A percentile compares a stretch with the other conserved stretches of the same genome.
Conservation (phyloP, 2,113 vertebrate species). For the Euleptes europaea region DNA sequence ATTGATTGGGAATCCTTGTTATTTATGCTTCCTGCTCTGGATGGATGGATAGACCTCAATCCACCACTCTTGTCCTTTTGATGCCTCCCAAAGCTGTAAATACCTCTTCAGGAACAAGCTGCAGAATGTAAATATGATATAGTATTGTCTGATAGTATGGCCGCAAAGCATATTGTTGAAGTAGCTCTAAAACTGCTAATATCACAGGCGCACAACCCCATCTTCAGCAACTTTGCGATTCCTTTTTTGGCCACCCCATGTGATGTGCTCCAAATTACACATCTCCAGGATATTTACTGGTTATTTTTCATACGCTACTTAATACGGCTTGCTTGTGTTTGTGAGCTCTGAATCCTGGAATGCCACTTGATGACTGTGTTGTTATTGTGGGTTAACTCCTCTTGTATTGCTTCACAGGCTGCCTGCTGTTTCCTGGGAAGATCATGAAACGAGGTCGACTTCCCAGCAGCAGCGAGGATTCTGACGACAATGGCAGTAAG, state of each 20-base stretch:
- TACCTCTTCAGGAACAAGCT: conserved; percentile 33
- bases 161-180: not conserved
- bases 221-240: not conserved
- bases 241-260: too few relatives aligned
- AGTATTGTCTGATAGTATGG: conserved; percentile 1
- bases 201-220: not conserved
- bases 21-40: not conserved
- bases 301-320: conserved; percentile 53
- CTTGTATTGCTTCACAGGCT: conserved; percentile 78
- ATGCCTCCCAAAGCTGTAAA: conserved; percentile 27
- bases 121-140: conserved; percentile 36
- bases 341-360: conserved; percentile 51
- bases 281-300: conserved; percentile 44
- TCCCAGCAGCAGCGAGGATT: conserved; percentile 95
- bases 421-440: conserved; percentile 75
- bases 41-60: conserved; percentile 14
- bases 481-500: conserved; percentile 97
- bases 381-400: conserved; percentile 74
- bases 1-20: conserved; percentile 28
- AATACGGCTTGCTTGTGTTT: conserved; percentile 66
- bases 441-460: conserved; percentile 93
- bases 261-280: conserved; percentile 51
- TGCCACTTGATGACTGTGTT: conserved; percentile 61
- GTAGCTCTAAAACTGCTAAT: conserved; percentile 20
- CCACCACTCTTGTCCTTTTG: not conserved